A percentile compares a stretch with the other conserved stretches of the same genome.
These are phyloP conservation scores for Alosa sapidissima DNA, from an alignment of 2,797 vertebrate genomes.

Conservation along the genomic window DNA sequence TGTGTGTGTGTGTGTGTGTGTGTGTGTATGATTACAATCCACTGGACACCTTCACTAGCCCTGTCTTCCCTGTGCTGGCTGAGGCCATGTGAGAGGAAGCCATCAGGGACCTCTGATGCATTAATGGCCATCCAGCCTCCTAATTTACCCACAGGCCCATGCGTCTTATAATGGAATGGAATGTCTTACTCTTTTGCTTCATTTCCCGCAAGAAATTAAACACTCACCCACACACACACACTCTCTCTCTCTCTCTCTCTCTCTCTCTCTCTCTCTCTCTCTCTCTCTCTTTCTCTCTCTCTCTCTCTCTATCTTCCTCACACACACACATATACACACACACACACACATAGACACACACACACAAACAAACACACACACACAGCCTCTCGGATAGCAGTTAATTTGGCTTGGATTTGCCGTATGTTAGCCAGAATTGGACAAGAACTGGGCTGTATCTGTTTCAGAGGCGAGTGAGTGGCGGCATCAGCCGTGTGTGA, in stretches of 20 bases:
- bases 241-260: background rate
- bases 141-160: background rate
- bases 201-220: background rate
- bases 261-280: background rate
- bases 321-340: background rate
- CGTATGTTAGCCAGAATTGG: background rate
- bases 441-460: background rate
- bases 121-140: background rate
- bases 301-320: background rate
- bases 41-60: background rate
- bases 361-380: constrained; percentile 1
- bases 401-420: no score
- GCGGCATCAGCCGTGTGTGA: background rate
- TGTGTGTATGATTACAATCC: background rate
- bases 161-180: background rate
- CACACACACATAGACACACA: background rate
- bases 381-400: background rate
- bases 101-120: background rate
- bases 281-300: background rate
- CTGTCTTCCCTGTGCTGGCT: background rate
- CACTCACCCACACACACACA: background rate
- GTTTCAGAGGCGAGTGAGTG: background rate
- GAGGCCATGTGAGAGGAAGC: background rate
- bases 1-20: background rate
- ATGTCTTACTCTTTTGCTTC: background rate